phyloP scores from a whole-genome alignment of 1,140 invertebrate genomes.

The Lysiphlebus fabarum region DNA sequence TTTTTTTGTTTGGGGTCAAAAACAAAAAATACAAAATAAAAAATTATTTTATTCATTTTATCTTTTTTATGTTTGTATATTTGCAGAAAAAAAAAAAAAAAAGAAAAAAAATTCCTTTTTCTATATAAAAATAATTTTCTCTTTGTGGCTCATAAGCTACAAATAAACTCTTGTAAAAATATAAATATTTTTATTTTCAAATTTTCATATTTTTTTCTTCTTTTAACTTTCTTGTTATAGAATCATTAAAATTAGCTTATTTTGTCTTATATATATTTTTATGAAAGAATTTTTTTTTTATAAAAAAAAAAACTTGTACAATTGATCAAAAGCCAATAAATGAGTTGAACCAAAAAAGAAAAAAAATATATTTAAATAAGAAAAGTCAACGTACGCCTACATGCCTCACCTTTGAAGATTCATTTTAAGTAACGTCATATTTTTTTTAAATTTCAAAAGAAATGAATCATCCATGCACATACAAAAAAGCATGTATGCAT shows the following conservation, averaged over 20 bases:
- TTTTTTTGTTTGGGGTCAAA: background rate
- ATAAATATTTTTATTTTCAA: no score
- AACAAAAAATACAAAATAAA: background rate
- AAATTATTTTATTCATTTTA: background rate
- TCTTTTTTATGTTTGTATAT: background rate
- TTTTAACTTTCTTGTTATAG: background rate
- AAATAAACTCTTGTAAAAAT: no score
- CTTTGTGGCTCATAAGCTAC: no score
- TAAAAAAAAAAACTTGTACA: background rate
- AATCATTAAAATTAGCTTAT: background rate
- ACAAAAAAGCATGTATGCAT: slow-evolving; percentile 18
- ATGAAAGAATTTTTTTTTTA: slow-evolving; percentile 10
- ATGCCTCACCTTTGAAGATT: slow-evolving; percentile 8
- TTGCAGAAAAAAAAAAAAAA: background rate
- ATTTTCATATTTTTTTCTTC: background rate
- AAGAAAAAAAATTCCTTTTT: background rate
- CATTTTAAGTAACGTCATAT: slow-evolving; percentile 20
- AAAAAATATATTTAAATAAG: background rate
- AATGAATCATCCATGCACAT: slow-evolving; percentile 42
- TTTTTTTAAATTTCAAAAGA: slow-evolving; percentile 23
- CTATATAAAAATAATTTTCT: background rate
- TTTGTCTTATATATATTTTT: background rate
- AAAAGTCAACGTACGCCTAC: slow-evolving; percentile 5
- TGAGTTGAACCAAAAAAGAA: slow-evolving; percentile 4
- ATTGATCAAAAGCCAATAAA: slow-evolving; percentile 6